These are phyloP conservation scores for Corella eumyota DNA, from an alignment of 23 tunicate genomes.

Conservation along the genomic window DNA sequence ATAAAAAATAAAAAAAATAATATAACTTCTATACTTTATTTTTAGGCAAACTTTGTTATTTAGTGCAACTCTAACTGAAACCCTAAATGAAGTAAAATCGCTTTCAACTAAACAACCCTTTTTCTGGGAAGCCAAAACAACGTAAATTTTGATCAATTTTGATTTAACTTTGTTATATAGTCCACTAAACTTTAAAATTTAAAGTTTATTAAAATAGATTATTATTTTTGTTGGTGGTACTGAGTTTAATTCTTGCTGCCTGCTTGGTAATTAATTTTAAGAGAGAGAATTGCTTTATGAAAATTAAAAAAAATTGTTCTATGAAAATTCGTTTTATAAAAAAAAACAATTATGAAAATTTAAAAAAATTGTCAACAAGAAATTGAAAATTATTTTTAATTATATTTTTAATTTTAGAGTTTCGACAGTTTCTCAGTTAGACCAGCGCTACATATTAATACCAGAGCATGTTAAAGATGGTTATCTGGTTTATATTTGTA, in stretches of 20 bases:
- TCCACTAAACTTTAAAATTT: not conserved
- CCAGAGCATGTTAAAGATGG: conserved; percentile 94
- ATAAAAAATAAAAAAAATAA: no score
- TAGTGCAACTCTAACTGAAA: conserved; percentile 95
- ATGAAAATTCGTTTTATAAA: no score
- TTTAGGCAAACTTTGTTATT: conserved; percentile 84
- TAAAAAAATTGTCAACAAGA: not conserved
- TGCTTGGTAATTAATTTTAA: no score
- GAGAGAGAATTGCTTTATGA: no score
- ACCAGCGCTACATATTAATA: conserved; percentile 76
- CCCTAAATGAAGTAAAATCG: conserved; percentile 70
- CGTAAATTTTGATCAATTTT: conserved; percentile 27
- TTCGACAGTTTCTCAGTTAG: conserved; percentile 74
- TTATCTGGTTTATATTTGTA: conserved; percentile 81
- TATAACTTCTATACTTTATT: no score
- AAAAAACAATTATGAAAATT: no score
- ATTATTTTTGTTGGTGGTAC: no score
- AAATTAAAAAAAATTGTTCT: no score
- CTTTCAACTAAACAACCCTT: conserved; percentile 72
- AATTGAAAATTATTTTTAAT: no score
- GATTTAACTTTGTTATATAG: not conserved
- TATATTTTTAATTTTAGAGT: conserved; percentile 13
- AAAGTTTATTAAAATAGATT: not conserved
- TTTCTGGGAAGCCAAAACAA: conserved; percentile 63
- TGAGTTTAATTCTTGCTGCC: no score